Evolutionary conservation across 2,888 invertebrate genomes (phyloP).

Genomic region (Sturmia bella): DNA sequence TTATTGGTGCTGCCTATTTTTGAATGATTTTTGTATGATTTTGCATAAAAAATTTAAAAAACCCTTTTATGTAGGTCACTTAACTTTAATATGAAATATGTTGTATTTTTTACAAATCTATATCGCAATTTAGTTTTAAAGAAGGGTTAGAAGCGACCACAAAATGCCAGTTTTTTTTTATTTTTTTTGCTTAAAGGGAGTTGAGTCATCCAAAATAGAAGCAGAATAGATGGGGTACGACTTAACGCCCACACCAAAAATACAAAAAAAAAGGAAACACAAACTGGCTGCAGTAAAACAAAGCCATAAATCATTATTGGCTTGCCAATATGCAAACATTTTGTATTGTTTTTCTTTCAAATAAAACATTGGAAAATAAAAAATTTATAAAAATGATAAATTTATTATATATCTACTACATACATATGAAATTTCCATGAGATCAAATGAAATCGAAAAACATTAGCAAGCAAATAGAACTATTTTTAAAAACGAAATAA

Average conservation of each 20-base stretch:
- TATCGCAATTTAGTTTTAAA: slow-evolving; percentile 32
- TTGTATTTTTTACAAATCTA: slow-evolving; percentile 3
- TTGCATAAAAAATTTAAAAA: slow-evolving; percentile 32
- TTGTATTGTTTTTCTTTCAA: slow-evolving; percentile 20
- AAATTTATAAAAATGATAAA: slow-evolving; percentile 31
- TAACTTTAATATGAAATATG: slow-evolving; percentile 33
- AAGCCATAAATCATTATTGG: slow-evolving; percentile 66
- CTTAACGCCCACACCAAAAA: slow-evolving; percentile 60
- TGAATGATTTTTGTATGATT: slow-evolving; percentile 42
- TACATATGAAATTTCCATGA: not conserved
- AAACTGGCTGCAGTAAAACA: slow-evolving; percentile 68
- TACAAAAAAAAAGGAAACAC: slow-evolving; percentile 56
- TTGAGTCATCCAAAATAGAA: not conserved
- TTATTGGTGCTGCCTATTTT: slow-evolving; percentile 33
- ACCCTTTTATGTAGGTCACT: slow-evolving; percentile 52
- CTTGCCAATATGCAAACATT: slow-evolving; percentile 49
- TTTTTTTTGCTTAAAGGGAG: too few relatives aligned
- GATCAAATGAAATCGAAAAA: not conserved
- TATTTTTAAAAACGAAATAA: too few relatives aligned
- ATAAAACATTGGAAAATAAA: not conserved
- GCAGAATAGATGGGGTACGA: slow-evolving; percentile 13
- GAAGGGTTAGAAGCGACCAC: slow-evolving; percentile 2
- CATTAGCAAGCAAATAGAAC: too few relatives aligned
- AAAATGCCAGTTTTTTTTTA: not conserved
- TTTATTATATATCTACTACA: slow-evolving; percentile 21